These are phyloP conservation scores for Tenthredo notha DNA, from an alignment of 2,888 invertebrate genomes.

Conservation along the genomic window DNA sequence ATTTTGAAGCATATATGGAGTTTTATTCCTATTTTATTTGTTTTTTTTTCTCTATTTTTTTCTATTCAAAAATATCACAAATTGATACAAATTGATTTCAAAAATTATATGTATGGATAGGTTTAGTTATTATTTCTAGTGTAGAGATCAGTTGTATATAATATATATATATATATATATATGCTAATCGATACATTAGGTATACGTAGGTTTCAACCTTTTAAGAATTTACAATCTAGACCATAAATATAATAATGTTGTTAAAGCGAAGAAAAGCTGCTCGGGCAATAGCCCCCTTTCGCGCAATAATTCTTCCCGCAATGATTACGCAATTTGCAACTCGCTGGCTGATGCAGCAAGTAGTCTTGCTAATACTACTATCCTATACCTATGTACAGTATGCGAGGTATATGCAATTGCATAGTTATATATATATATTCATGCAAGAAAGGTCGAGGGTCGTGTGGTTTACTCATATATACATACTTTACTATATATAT, in stretches of 20 bases:
- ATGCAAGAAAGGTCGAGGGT: constrained; percentile 5
- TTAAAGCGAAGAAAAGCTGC: background rate
- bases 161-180: too few relatives aligned
- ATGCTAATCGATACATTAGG: too few relatives aligned
- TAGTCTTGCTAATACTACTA: background rate
- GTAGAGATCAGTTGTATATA: too few relatives aligned
- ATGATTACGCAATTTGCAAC: constrained; percentile 14
- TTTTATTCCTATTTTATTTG: too few relatives aligned
- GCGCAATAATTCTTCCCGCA: constrained; percentile 23
- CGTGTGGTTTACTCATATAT: background rate
- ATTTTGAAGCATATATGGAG: too few relatives aligned
- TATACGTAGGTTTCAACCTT: background rate
- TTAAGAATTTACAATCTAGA: background rate
- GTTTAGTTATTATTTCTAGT: too few relatives aligned
- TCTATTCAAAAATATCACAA: too few relatives aligned
- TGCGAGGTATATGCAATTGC: background rate
- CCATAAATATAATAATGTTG: constrained; percentile 15
- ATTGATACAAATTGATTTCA: too few relatives aligned
- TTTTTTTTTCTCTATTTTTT: too few relatives aligned
- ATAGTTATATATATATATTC: background rate
- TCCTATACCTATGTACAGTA: background rate
- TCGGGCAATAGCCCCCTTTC: background rate
- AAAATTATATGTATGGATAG: too few relatives aligned
- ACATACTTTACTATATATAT: background rate
- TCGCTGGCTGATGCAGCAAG: background rate